Evolutionary conservation across 2,797 vertebrate genomes (phyloP).

Genomic region (Odontamblyopus rebecca): DNA sequence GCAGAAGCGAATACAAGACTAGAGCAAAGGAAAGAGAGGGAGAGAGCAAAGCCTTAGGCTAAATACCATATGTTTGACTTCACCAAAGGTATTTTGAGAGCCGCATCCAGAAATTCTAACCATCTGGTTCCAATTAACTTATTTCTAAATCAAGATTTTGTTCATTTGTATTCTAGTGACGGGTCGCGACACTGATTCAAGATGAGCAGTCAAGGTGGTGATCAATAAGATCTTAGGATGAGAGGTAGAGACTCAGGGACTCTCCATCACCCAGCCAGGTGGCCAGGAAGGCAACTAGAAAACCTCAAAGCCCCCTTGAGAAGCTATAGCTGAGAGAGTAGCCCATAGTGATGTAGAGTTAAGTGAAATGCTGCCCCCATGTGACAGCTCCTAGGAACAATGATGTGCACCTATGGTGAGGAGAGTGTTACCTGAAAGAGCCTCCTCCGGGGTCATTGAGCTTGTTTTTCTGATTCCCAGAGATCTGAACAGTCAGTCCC

Average conservation of each 20-base stretch:
- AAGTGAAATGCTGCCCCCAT: conserved; percentile 90
- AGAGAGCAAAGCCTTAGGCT: conserved; percentile 54
- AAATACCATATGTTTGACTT: conserved; percentile 71
- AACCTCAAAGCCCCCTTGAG: conserved; percentile 56
- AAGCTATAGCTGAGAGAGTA: conserved; percentile 62
- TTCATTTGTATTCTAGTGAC: conserved; percentile 64
- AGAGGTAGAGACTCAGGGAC: conserved; percentile 42
- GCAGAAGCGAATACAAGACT: conserved; percentile 60
- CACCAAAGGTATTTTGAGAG: conserved; percentile 72
- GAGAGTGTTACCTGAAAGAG: conserved; percentile 82
- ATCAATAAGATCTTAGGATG: conserved; percentile 57
- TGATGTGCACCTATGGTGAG: conserved; percentile 20
- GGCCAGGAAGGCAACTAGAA: conserved; percentile 51
- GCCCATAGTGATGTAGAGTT: conserved; percentile 69
- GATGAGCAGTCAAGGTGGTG: conserved; percentile 49
- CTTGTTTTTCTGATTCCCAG: conserved; percentile 89
- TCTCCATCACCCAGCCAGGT: conserved; percentile 61
- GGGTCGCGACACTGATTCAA: conserved; percentile 66
- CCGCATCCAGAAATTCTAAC: conserved; percentile 67
- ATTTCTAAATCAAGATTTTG: conserved; percentile 72
- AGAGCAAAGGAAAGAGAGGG: conserved; percentile 26
- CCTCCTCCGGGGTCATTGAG: conserved; percentile 86
- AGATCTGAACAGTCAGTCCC: conserved; percentile 83
- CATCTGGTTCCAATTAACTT: conserved; percentile 74
- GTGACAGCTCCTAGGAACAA: conserved; percentile 66